Evolutionary conservation across 2,888 invertebrate species (phyloP).

Genomic region (Panzeria rudis): DNA sequence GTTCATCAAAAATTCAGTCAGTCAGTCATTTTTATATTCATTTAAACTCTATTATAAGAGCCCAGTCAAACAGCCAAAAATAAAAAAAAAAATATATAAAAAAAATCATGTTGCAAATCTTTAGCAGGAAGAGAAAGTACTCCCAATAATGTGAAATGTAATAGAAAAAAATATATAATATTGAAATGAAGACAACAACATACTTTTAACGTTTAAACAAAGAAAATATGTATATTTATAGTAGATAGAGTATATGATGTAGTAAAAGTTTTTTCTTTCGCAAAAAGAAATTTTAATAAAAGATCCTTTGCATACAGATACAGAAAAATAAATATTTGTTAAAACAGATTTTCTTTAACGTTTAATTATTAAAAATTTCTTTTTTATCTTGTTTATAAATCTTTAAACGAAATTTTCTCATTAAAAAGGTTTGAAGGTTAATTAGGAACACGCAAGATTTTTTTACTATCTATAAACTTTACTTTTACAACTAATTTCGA

Average conservation of each 20-base stretch:
- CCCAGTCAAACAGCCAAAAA: slow-evolving; percentile 31
- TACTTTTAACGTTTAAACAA: slow-evolving; percentile 25
- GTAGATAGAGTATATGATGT: background rate
- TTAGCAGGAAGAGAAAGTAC: slow-evolving; percentile 71
- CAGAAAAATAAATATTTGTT: background rate
- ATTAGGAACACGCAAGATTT: background rate
- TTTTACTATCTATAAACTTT: background rate
- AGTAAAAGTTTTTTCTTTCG: slow-evolving; percentile 3
- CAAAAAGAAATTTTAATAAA: background rate
- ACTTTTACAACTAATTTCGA: no score
- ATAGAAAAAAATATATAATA: slow-evolving; percentile 43
- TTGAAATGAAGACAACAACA: slow-evolving; percentile 50
- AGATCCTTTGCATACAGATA: slow-evolving; percentile 25
- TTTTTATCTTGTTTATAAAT: background rate
- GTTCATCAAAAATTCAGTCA: slow-evolving; percentile 24
- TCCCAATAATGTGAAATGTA: slow-evolving; percentile 61
- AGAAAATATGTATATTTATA: slow-evolving; percentile 9
- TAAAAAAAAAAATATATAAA: background rate
- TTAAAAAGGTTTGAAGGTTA: background rate
- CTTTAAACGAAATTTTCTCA: slow-evolving; percentile 1
- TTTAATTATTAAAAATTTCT: slow-evolving; percentile 33
- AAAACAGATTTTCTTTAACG: slow-evolving; percentile 7
- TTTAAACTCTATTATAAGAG: slow-evolving; percentile 18
- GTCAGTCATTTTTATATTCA: slow-evolving; percentile 30
- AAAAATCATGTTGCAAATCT: slow-evolving; percentile 57